Evolutionary conservation across 2,888 invertebrate species (phyloP).

Genomic region (Macrophya annulata): DNA sequence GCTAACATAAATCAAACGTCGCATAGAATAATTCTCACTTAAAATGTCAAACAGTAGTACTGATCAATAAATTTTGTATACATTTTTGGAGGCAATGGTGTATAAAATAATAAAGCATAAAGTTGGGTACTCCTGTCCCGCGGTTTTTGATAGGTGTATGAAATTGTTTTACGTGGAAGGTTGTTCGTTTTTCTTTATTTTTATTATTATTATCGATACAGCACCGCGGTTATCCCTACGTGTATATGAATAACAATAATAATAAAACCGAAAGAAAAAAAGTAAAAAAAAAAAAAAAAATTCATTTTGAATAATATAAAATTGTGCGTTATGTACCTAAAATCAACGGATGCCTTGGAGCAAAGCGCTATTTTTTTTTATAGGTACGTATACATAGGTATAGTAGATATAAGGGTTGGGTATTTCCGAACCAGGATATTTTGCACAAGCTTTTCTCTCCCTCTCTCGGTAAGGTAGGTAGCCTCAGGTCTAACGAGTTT

Average conservation of each 20-base stretch:
- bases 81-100: background rate
- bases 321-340: slow-evolving; percentile 1
- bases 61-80: background rate
- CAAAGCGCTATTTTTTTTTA: background rate
- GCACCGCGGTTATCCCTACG: background rate
- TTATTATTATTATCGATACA: background rate
- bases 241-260: background rate
- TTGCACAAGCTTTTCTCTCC: slow-evolving; percentile 65
- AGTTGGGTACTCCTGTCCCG: background rate
- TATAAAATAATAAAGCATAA: background rate
- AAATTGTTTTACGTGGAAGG: background rate
- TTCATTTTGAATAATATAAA: background rate
- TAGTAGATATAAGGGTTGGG: slow-evolving; percentile 14
- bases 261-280: too few relatives aligned
- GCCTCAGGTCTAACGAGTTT: slow-evolving; percentile 67
- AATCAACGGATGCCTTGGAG: background rate
- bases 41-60: background rate
- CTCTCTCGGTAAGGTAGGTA: slow-evolving; percentile 77
- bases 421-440: slow-evolving; percentile 24
- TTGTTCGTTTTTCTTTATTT: background rate
- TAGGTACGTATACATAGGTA: background rate
- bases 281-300: background rate
- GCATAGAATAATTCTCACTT: background rate
- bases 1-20: background rate
- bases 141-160: background rate